Conservation (phyloP, 2,888 invertebrate genomes). For the Andrena trimmerana region DNA sequence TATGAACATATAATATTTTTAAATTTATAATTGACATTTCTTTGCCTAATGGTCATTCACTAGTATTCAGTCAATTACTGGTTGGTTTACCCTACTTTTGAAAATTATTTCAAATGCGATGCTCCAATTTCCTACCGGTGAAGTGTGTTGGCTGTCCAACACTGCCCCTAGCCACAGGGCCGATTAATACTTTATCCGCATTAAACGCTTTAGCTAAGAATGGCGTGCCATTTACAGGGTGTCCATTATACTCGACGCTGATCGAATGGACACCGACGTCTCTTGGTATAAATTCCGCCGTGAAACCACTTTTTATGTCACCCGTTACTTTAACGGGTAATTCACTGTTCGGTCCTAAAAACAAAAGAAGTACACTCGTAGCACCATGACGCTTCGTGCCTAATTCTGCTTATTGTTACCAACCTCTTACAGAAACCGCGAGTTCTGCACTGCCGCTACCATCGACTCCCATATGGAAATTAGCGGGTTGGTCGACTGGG, state of each 20-base stretch:
- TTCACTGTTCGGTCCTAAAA: conserved; percentile 92
- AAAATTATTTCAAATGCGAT: neutral
- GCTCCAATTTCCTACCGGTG: conserved; percentile 86
- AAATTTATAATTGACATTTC: no score
- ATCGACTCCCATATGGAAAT: conserved; percentile 92
- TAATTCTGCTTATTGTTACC: conserved; percentile 36
- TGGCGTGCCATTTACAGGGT: conserved; percentile 95
- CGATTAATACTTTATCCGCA: conserved; percentile 94
- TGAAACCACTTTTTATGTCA: conserved; percentile 94
- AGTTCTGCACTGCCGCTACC: conserved; percentile 91
- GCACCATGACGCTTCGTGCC: neutral
- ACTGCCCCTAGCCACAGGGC: conserved; percentile 92
- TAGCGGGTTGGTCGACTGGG: conserved; percentile 92
- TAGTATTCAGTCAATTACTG: no score
- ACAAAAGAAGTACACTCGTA: conserved; percentile 18
- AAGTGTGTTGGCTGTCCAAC: conserved; percentile 97
- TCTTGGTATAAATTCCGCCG: conserved; percentile 96
- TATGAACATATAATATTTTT: no score
- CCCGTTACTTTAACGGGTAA: conserved; percentile 96
- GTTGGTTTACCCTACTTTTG: neutral
- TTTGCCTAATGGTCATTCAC: no score
- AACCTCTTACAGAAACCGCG: conserved; percentile 93
- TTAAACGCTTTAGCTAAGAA: conserved; percentile 97
- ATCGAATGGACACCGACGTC: conserved; percentile 97
- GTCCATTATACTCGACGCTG: conserved; percentile 95